These are phyloP conservation scores for Drosophila gaucha DNA, from an alignment of 2,888 invertebrate species.

Conservation along the genomic window DNA sequence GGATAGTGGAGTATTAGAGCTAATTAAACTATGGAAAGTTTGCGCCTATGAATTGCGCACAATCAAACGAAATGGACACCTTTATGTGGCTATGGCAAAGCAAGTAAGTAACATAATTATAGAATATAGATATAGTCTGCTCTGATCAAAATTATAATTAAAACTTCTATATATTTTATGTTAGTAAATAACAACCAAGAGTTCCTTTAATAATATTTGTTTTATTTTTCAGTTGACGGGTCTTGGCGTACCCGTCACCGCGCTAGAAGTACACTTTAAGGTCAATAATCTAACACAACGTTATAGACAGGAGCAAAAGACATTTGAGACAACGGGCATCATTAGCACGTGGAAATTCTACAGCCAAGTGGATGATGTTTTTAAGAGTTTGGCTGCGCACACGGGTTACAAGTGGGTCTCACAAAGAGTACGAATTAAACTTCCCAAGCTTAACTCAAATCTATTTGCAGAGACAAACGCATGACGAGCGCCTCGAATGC, in stretches of 20 bases:
- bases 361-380: conserved; percentile 84
- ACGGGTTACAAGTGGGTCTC: conserved; percentile 79
- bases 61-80: conserved; percentile 84
- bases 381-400: conserved; percentile 83
- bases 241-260: conserved; percentile 83
- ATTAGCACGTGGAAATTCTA: conserved; percentile 84
- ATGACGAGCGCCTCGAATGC: conserved; percentile 84
- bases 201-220: neutral
- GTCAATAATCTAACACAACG: conserved; percentile 84
- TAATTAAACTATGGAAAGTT: conserved; percentile 84
- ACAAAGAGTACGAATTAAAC: neutral
- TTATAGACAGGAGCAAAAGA: conserved; percentile 84
- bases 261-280: conserved; percentile 84
- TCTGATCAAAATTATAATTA: too few species aligned
- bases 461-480: conserved; percentile 81
- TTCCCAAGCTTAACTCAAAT: neutral
- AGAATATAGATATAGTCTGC: too few species aligned
- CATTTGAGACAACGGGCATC: conserved; percentile 83
- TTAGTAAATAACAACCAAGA: neutral
- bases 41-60: conserved; percentile 84
- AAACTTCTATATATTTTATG: neutral
- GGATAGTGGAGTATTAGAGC: conserved; percentile 84
- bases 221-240: conserved; percentile 75
- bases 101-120: conserved; percentile 46
- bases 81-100: conserved; percentile 84